Evolutionary conservation across 2,797 vertebrate species (phyloP).

Genomic region (Chelmon rostratus): DNA sequence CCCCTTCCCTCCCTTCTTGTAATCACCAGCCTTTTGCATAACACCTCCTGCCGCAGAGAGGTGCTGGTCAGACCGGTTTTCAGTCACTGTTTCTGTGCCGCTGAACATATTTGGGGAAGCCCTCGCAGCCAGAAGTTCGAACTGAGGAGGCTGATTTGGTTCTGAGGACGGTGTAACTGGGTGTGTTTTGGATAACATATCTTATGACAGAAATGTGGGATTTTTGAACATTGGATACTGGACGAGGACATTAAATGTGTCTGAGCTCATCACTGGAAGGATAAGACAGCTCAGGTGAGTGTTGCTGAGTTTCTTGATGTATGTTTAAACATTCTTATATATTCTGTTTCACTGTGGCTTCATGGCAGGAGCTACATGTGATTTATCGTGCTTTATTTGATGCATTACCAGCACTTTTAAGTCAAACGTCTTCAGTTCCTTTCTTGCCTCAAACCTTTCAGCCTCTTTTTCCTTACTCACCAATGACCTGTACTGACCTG

Average conservation of each 20-base stretch:
- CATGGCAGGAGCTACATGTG: neutral
- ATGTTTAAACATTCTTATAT: neutral
- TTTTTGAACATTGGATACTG: conserved; percentile 1
- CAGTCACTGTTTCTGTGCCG: conserved; percentile 9
- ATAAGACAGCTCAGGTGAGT: conserved; percentile 62
- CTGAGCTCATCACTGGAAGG: conserved; percentile 14
- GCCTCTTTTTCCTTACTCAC: neutral
- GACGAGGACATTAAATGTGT: conserved; percentile 1
- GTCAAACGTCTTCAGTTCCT: neutral
- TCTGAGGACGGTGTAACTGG: neutral
- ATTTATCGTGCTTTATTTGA: neutral
- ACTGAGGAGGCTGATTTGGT: neutral
- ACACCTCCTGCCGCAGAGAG: conserved; percentile 52
- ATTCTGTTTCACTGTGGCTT: neutral
- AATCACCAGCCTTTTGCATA: conserved; percentile 43
- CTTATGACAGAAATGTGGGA: neutral
- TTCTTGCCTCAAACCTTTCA: neutral
- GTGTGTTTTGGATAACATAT: neutral
- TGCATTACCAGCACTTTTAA: neutral
- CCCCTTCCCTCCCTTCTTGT: conserved; percentile 45
- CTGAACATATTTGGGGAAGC: conserved; percentile 15
- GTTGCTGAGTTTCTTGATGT: neutral
- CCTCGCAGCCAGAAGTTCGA: neutral
- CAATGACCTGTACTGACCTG: neutral
- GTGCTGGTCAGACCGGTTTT: conserved; percentile 72